Evolutionary conservation across 2,113 vertebrate genomes (phyloP), one percentile per base, ranked within the genome.

Genomic region (Pyrgilauda ruficollis): DNA sequence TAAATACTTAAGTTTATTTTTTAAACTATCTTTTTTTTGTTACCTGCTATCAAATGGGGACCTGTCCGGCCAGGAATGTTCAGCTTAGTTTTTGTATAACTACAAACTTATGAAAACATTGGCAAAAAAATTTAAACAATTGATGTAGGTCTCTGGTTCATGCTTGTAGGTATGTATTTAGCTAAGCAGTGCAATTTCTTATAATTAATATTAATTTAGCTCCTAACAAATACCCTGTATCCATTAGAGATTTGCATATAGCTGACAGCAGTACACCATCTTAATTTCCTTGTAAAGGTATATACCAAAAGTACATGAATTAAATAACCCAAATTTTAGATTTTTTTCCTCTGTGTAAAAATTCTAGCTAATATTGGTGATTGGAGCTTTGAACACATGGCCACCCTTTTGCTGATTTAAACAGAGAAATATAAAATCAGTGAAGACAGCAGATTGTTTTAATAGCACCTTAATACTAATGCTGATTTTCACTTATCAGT

Each of bases 141-240:
- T 55, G 31, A 50, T 46, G 7, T 59, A 55, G 24, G 21, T 70
- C 77, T 89, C 43, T 59, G 13, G 56, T 89, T 87, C 47, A 53
- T 72, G 81, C 82, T 91, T 93, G 41, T 15, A 64, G 62, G 47
- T 93, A 84, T 41, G 58, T 72, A 82, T 66, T 91, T 89, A 95
- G 74, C 47, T 72, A 95, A 91, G 49, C 16, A 68, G 23, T 87
- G 39, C 61, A 68, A 47, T 87, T 89, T 87, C 56, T 70, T 13
- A 26, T 72, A 31, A 89, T 91, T 72, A 91, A 82, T 95, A 91
- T 85, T 93, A 8, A 89, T 89, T 91, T 52, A 75, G 13, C 44
- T 84, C 58, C 41, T 82, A 84, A 81, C 23, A 84, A 74, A 84
- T 92, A 77, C 47, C 27, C 53, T 39, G 18, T 41, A 76, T 52